These are phyloP conservation scores for Bombus ignitus DNA, from an alignment of 1,140 invertebrate species.

Conservation along the genomic window DNA sequence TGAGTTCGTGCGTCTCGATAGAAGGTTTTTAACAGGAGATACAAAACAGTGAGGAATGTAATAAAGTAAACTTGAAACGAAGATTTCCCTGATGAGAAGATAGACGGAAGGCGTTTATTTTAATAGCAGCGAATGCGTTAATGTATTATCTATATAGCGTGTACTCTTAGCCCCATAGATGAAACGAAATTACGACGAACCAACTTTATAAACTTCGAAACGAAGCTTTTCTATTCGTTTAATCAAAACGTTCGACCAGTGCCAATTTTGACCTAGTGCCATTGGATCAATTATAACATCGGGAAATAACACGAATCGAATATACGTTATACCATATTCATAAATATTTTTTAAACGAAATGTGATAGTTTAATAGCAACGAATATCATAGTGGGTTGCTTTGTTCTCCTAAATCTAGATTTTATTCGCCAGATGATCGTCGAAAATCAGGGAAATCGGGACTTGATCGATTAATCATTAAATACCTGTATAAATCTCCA, in stretches of 20 bases:
- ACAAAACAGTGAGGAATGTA: neutral
- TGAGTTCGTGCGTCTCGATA: neutral
- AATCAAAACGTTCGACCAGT: constrained; percentile 3
- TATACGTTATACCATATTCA: neutral
- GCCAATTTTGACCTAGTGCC: constrained; percentile 33
- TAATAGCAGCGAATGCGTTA: neutral
- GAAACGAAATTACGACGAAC: neutral
- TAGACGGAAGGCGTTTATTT: neutral
- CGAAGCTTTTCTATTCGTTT: neutral
- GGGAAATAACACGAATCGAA: neutral
- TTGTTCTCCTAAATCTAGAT: neutral
- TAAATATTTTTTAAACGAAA: neutral
- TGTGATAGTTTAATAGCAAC: neutral
- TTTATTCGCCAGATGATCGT: neutral
- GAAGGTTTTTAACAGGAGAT: neutral
- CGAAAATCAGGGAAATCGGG: neutral
- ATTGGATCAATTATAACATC: neutral
- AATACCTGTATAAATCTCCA: neutral
- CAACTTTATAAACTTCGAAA: too few species aligned
- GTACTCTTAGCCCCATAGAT: neutral
- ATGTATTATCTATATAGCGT: neutral
- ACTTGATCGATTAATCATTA: neutral
- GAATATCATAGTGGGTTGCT: neutral
- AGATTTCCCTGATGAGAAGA: too few species aligned
- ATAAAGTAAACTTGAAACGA: too few species aligned